Evolutionary conservation across 2,797 vertebrate genomes (phyloP).

Genomic region (Catostomus latipinnis): DNA sequence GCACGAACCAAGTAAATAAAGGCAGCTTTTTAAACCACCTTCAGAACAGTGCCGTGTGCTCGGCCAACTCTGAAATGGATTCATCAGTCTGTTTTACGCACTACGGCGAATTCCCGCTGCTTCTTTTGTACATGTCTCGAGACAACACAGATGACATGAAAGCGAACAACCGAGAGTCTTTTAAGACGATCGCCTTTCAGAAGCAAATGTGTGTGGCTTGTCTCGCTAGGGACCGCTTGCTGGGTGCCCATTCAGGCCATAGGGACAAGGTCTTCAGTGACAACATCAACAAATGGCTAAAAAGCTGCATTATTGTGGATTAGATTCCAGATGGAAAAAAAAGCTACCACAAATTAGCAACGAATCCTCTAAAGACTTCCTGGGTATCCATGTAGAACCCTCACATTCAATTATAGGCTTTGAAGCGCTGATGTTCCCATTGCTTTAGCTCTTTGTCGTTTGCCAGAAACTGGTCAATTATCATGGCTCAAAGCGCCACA

Average conservation of each 20-base stretch:
- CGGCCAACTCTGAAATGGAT: constrained; percentile 85
- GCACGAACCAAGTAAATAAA: constrained; percentile 73
- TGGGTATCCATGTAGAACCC: constrained; percentile 72
- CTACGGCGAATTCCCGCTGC: constrained; percentile 78
- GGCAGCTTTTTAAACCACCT: constrained; percentile 44
- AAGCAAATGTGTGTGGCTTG: constrained; percentile 82
- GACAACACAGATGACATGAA: constrained; percentile 82
- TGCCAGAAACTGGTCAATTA: constrained; percentile 73
- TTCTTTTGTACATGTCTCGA: constrained; percentile 75
- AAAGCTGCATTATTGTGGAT: constrained; percentile 82
- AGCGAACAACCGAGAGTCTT: constrained; percentile 82
- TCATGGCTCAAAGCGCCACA: constrained; percentile 71
- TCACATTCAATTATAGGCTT: constrained; percentile 82
- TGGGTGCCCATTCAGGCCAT: constrained; percentile 79
- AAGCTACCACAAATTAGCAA: constrained; percentile 84
- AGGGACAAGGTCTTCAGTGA: constrained; percentile 80
- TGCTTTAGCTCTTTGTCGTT: constrained; percentile 77
- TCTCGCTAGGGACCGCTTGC: constrained; percentile 83
- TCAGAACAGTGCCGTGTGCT: constrained; percentile 69
- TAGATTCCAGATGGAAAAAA: constrained; percentile 76
- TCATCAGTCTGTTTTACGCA: constrained; percentile 78
- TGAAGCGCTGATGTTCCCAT: constrained; percentile 73
- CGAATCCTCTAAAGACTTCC: constrained; percentile 76
- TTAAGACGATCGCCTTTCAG: constrained; percentile 89
- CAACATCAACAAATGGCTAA: constrained; percentile 88